These are phyloP conservation scores for Lithophane leautieri DNA, from an alignment of 2,888 invertebrate species.

Conservation along the genomic window DNA sequence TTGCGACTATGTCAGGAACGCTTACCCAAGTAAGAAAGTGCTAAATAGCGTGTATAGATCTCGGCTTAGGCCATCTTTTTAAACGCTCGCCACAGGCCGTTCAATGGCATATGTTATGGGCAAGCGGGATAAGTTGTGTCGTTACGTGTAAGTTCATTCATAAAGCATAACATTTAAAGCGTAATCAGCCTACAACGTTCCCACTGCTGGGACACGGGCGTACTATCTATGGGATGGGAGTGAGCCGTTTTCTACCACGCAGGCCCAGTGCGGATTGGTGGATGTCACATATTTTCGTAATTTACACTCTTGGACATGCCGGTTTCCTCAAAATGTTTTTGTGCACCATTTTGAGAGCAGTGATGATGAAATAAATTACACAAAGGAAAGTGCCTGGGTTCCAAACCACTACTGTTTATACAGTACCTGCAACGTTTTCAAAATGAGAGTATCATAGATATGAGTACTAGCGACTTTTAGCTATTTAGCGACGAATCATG, in stretches of 20 bases:
- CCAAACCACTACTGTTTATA: background rate
- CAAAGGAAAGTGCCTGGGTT: background rate
- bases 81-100: background rate
- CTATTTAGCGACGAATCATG: too few species aligned
- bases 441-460: too few species aligned
- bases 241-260: background rate
- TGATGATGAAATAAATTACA: background rate
- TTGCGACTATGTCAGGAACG: background rate
- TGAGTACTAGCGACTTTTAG: too few species aligned
- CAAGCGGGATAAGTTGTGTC: background rate
- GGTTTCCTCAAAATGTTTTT: background rate
- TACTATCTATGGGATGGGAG: background rate
- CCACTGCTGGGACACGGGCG: background rate
- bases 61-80: too few species aligned
- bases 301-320: background rate
- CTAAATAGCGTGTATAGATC: background rate
- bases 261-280: background rate
- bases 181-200: background rate
- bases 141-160: background rate
- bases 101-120: background rate
- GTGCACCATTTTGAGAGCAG: background rate
- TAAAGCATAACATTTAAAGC: background rate
- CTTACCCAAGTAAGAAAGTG: background rate
- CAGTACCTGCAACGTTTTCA: background rate
- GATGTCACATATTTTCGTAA: background rate